phyloP scores from a whole-genome alignment of 2,888 invertebrate species.

The Gibbula magus region DNA sequence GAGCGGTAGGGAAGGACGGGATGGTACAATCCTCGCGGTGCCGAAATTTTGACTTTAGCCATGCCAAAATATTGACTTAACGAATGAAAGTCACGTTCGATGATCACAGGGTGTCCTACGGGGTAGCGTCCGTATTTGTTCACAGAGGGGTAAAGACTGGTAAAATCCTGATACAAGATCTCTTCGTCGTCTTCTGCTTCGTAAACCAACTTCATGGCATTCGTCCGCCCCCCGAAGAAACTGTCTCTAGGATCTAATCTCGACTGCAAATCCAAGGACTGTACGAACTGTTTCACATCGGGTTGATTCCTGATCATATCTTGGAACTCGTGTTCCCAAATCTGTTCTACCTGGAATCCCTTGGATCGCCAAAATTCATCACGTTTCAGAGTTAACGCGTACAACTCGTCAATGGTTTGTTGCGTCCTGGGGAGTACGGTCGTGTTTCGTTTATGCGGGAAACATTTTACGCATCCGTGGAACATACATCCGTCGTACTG shows the following conservation, averaged over 20 bases:
- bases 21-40: constrained; percentile 53
- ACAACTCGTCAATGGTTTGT: constrained; percentile 28
- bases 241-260: constrained; percentile 50
- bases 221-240: constrained; percentile 58
- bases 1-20: constrained; percentile 35
- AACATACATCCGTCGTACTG: background rate
- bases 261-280: background rate
- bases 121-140: background rate
- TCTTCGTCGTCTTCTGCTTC: constrained; percentile 37
- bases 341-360: constrained; percentile 41
- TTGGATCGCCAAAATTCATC: background rate
- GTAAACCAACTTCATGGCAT: constrained; percentile 49
- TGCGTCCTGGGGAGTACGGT: background rate
- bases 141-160: background rate
- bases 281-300: background rate
- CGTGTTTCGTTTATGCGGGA: background rate
- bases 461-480: background rate
- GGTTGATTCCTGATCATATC: background rate
- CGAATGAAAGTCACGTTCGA: constrained; percentile 38
- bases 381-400: constrained; percentile 27
- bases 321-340: constrained; percentile 55
- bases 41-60: constrained; percentile 48
- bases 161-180: constrained; percentile 50
- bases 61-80: constrained; percentile 31
- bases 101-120: background rate